Evolutionary conservation across 92 coral and sea anemone genomes (phyloP), one percentile per base, ranked within the genome.

Genomic region (Parazoanthus darwini): DNA sequence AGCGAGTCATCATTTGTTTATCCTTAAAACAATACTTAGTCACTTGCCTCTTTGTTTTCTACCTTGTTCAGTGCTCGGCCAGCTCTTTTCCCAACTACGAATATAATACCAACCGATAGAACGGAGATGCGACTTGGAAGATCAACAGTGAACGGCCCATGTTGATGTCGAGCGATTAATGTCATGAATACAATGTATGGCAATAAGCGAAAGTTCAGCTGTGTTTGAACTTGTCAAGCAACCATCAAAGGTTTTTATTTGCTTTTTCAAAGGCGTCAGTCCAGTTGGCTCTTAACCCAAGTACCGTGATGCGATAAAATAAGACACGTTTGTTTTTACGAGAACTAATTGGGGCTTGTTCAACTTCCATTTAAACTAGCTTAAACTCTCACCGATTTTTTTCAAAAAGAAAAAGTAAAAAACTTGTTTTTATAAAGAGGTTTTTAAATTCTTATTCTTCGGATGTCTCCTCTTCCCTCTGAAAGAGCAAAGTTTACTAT

Each of bases 191-290:
- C 82, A 79, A 54, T 54, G 50, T 79, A 48, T 46, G 39, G 82
- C 18, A 23, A 25, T 39, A 20, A 6, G 13, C 26, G 8, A 76
- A 44, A 39, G 26, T 76, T 79, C 82, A 79, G 82, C 82, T 79
- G 82, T 79, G 1, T 79, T 79, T 79, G 82, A 79, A 44, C 66
- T n/a, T 79, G 82, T 79, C 82, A 79, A 79, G 50, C 59, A 67
- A 26, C 29, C 82, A 79, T 46, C 82, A 79, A 79, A 79, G 67
- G 59, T 79, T 50, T n/a, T 46, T 78, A 38, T 78, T 78, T 78
- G 37, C 37, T 73, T 78, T 78, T 74, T 1, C 43, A 16, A 74
- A 11, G 50, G 26, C 50, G 79, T 11, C 50, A 0, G 43, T 42
- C 39, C 79, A 18, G 29, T 76, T 76, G 79, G 79, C 79, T 76